Percentiles rank a stretch among this genome's conserved stretches.
Conservation (phyloP, 2,888 invertebrate species). For the Tricholauxania praeusta region DNA sequence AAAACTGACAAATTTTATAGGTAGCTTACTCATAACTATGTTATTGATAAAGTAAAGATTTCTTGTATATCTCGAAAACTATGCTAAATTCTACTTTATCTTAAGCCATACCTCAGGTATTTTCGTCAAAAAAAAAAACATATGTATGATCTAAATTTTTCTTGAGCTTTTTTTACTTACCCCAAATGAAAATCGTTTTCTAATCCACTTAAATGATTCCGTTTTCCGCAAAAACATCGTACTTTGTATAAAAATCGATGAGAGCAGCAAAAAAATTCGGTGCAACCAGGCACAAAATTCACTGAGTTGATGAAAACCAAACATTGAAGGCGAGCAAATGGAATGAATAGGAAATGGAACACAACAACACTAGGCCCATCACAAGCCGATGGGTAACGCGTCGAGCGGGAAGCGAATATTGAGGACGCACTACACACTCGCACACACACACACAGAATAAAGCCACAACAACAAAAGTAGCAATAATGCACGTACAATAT, state of each 20-base stretch:
- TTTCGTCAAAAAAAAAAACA: too few relatives aligned
- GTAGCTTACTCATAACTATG: not conserved
- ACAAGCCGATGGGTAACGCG: slow-evolving; percentile 12
- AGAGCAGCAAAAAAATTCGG: slow-evolving; percentile 57
- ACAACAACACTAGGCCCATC: slow-evolving; percentile 15
- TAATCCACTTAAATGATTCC: slow-evolving; percentile 64
- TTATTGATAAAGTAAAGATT: not conserved
- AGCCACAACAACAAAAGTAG: too few relatives aligned
- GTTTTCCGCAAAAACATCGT: slow-evolving; percentile 60
- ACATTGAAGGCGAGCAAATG: slow-evolving; percentile 45
- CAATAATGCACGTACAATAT: too few relatives aligned
- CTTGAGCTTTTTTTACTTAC: slow-evolving; percentile 38
- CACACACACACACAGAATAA: slow-evolving; percentile 1
- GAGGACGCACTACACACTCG: slow-evolving; percentile 21
- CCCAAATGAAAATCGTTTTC: slow-evolving; percentile 52
- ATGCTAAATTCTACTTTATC: too few relatives aligned
- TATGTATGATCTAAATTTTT: too few relatives aligned
- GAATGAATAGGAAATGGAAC: slow-evolving; percentile 7
- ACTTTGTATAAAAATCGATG: slow-evolving; percentile 54
- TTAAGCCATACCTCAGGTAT: too few relatives aligned
- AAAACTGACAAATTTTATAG: not conserved
- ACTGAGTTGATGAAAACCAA: slow-evolving; percentile 46
- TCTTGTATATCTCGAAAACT: too few relatives aligned
- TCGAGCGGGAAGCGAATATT: slow-evolving; percentile 7
- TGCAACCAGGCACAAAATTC: slow-evolving; percentile 57